Conservation (phyloP, 2,888 invertebrate species). For the Aporophyla lueneburgensis region DNA sequence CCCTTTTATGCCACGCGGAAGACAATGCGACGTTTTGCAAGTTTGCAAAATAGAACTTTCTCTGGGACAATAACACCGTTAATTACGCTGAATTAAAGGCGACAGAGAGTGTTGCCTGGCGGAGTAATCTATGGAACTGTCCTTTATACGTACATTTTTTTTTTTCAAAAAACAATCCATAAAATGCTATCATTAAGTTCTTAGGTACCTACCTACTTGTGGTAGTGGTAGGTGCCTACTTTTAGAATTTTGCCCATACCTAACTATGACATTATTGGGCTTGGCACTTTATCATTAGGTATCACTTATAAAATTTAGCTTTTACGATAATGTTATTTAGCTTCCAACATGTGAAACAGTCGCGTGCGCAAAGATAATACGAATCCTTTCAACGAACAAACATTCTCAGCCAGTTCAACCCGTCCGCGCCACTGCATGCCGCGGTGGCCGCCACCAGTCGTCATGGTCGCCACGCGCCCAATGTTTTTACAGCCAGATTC, state of each 20-base stretch:
- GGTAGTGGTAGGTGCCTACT: neutral
- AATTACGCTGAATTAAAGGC: slow-evolving; percentile 43
- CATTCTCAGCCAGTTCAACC: slow-evolving; percentile 30
- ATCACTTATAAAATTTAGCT: neutral
- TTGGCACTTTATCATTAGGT: too few relatives aligned
- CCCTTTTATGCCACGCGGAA: slow-evolving; percentile 54
- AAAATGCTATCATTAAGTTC: too few relatives aligned
- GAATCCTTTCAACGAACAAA: slow-evolving; percentile 51
- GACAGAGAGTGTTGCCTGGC: slow-evolving; percentile 22
- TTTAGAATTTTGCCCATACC: neutral
- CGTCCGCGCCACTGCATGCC: slow-evolving; percentile 10
- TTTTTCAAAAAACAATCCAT: too few relatives aligned
- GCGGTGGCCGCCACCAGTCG: neutral
- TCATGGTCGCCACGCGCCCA: slow-evolving; percentile 52
- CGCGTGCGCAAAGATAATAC: slow-evolving; percentile 62
- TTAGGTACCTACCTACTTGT: too few relatives aligned
- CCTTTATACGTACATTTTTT: too few relatives aligned
- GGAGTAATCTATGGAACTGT: neutral
- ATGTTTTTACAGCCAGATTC: slow-evolving; percentile 58
- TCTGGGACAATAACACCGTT: slow-evolving; percentile 57
- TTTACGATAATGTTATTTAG: neutral
- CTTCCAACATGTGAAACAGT: neutral
- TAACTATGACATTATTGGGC: neutral
- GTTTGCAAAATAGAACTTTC: slow-evolving; percentile 61
- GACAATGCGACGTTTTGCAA: slow-evolving; percentile 48